Base-by-base conservation (phyloP, 2,888 invertebrate genomes). In the Monopis laevigella region DNA sequence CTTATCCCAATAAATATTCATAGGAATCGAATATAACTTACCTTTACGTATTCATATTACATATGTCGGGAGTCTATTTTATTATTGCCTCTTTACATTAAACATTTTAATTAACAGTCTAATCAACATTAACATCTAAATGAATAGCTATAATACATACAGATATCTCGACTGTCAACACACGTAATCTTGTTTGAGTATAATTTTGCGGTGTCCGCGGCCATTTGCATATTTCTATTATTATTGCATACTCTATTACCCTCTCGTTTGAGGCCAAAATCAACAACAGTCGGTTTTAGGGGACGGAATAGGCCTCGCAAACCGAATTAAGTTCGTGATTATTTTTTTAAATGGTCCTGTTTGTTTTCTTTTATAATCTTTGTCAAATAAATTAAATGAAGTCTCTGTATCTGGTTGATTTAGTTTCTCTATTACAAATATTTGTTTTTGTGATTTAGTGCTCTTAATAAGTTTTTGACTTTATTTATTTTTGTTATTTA, bases 171-270 rank as follows among this genome's bases (percentile, higher is more conserved):
- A 51, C 45, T 55, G 58, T 51, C 55, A 67, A 61, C 63, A 56
- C 53, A 59, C 54, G 53, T 65, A 64, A 69, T 65, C 62, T 64
- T 67, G 64, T 71, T 70, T 69, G 62, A 63, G 64, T 61, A 64
- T 63, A 58, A 62, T 64, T 58, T 52, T 51, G 51, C 39, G 49
- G 59, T 61, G 57, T 58, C 68, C 48, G 51, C 48, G 45, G 45
- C 64, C 19, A 71, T 73, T 72, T 73, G 71, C 73, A 72, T 73
- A 73, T 69, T 70, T 65, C 65, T 68, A 65, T 71, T 68, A 65
- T 66, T 61, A 54, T 58, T 55, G 52, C 51, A 50, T 55, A 56
- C 54, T 58, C 55, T 53, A 49, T 51, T 51, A 48, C 51, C 53
- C 56, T 57, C 54, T 54, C 55, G 55, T 53, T 59, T 49, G 52